These are phyloP conservation scores for Trichogramma pretiosum DNA, from an alignment of 1,140 invertebrate genomes.

Conservation along the genomic window DNA sequence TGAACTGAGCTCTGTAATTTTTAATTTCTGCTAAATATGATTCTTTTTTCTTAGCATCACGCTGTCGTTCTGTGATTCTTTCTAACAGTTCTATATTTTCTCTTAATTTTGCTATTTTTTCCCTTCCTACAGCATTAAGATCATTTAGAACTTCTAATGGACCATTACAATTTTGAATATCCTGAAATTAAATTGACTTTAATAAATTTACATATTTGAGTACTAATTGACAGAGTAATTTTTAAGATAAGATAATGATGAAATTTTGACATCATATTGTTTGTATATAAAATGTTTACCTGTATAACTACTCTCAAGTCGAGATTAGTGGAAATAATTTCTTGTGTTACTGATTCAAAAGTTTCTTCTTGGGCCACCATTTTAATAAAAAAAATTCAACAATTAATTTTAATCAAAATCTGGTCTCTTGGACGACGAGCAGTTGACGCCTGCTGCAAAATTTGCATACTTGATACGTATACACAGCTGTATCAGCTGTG, in stretches of 20 bases:
- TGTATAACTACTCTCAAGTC: slow-evolving; percentile 69
- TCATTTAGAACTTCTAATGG: slow-evolving; percentile 59
- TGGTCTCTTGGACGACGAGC: too few relatives aligned
- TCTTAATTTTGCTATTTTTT: slow-evolving; percentile 54
- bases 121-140: slow-evolving; percentile 62
- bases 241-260: too few relatives aligned
- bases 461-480: too few relatives aligned
- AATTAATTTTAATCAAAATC: too few relatives aligned
- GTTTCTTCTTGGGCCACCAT: slow-evolving; percentile 28
- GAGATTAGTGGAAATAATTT: slow-evolving; percentile 62
- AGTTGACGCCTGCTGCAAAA: too few relatives aligned
- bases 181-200: slow-evolving; percentile 45
- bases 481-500: too few relatives aligned
- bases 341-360: slow-evolving; percentile 43
- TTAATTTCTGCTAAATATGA: slow-evolving; percentile 56
- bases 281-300: slow-evolving; percentile 41
- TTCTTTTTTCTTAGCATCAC: slow-evolving; percentile 53
- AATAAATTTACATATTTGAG: too few relatives aligned
- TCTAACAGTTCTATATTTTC: slow-evolving; percentile 60
- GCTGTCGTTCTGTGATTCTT: slow-evolving; percentile 51
- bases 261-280: slow-evolving; percentile 3
- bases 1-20: slow-evolving; percentile 58
- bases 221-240: too few relatives aligned
- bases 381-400: too few relatives aligned
- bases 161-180: slow-evolving; percentile 58